Percentiles rank a stretch among this genome's conserved stretches.
Evolutionary conservation across 2,888 invertebrate species (phyloP).

Genomic region (Homarus gammarus): DNA sequence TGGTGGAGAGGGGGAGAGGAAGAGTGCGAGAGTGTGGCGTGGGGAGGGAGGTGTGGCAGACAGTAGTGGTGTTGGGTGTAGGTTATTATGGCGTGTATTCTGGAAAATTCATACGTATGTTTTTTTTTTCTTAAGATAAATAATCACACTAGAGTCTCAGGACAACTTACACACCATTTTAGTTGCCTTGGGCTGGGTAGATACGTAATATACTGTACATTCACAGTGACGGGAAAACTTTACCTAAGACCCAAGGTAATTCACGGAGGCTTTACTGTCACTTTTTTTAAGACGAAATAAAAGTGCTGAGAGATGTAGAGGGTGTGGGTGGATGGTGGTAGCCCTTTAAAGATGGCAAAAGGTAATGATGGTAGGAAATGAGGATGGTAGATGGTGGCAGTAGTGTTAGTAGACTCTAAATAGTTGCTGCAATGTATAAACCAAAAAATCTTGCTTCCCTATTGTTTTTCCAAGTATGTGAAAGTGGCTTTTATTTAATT

Average conservation of each 20-base stretch:
- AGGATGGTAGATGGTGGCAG: not conserved
- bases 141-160: too few relatives aligned
- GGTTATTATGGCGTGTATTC: not conserved
- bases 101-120: too few relatives aligned
- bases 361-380: not conserved
- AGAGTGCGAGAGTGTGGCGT: too few relatives aligned
- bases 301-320: not conserved
- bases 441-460: too few relatives aligned
- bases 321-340: not conserved
- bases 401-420: not conserved
- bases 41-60: not conserved
- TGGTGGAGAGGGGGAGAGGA: too few relatives aligned
- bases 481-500: not conserved
- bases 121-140: too few relatives aligned
- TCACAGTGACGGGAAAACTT: not conserved
- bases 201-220: too few relatives aligned
- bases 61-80: not conserved
- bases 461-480: not conserved
- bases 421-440: too few relatives aligned
- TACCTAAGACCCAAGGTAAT: not conserved
- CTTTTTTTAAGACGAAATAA: too few relatives aligned
- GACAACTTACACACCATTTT: not conserved
- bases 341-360: not conserved
- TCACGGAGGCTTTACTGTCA: too few relatives aligned
- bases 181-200: too few relatives aligned